Evolutionary conservation across 1,140 invertebrate genomes (phyloP), one percentile per base, ranked within the genome.

Genomic region (Xylocopa sonorina): DNA sequence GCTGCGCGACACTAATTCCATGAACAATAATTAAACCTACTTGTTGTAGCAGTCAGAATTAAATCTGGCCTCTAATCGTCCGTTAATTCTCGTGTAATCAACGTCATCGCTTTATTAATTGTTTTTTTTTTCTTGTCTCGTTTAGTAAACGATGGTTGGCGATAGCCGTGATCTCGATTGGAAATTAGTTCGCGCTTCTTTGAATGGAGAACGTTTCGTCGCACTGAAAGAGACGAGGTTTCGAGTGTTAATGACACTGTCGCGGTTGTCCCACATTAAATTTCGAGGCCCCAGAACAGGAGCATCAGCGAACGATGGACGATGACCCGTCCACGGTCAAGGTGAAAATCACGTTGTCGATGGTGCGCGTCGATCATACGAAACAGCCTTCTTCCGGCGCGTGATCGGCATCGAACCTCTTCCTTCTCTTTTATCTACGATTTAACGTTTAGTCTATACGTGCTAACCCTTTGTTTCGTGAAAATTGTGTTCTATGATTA

Each of bases 291-390:
- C 32, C 41, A 66, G 48, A 62, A 57, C 14, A 48, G 34, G 34
- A 78, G 1, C 41, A 58, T 53, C 18, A 24, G 6, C 32, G 27
- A 24, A 63, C 60, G 50, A 32, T 86, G 82, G 85, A 82, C 86
- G 79, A 85, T 88, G 85, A 88, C 86, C 86, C 68, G 81, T 69
- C 62, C 83, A 80, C 69, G 86, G 86, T 87, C 86, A 88, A 88
- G 86, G 85, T 85, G 81, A 88, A 81, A 86, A 86, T 85, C 84
- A 86, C 77, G 84, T 86, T 57, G 57, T 32, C 50, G 27, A 32
- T 27, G 77, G 58, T 41, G 51, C 46, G 62, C 43, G 78, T 76
- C 81, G 58, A 69, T 86, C 84, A 86, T 86, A 83, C 73, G 72
- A 86, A 83, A 58, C 50, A 80, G 48, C 16, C 64, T 53, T 78